Base-by-base conservation (phyloP, 2,113 vertebrate genomes). In the Charina bottae region DNA sequence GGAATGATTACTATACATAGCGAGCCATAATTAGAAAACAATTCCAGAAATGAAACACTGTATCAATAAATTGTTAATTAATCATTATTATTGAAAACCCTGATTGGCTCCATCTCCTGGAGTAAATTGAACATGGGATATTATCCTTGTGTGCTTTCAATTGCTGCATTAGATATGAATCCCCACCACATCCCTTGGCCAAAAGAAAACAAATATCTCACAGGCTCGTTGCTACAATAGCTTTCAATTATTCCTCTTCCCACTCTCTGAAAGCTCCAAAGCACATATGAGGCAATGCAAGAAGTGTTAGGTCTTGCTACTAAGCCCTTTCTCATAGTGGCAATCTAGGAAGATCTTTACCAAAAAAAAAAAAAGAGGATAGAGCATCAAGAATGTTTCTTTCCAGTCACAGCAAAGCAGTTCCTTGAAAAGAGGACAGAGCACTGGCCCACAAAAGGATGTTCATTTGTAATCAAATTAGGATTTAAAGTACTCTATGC, bases 21-120 rank as follows among this genome's bases (percentile, higher is more conserved):
- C 60, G 78, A 88, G 83, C 64, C 49, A 93, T 92, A 92, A 97
- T 96, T 96, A 94, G 93, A 95, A 95, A 96, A 94, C 87, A 83
- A 94, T 95, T 89, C 89, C 54, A 91, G 2, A 53, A 90, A 90
- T 85, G 60, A 46, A 89, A 92, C 11, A 91, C 90, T 93, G 92
- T 93, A 85, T 88, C 72, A 54, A 95, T 88, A 95, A 96, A 93
- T 84, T 95, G 95, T 95, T 96, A 95, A 95, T 95, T 96, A 95
- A 93, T 93, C 93, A 94, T 90, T 92, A 0, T 55, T 92, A 96
- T 92, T 93, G 72, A 96, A 96, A 90, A 94, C 91, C 96, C 94
- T 95, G 95, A 96, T 93, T 2, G 0, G 92, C 90, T 95, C 91
- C 37, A 60, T 85, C 92, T 95, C 93, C 26, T 0, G 90, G 92